Conservation (phyloP, 2,113 vertebrate species). For the Oryzias javanicus region DNA sequence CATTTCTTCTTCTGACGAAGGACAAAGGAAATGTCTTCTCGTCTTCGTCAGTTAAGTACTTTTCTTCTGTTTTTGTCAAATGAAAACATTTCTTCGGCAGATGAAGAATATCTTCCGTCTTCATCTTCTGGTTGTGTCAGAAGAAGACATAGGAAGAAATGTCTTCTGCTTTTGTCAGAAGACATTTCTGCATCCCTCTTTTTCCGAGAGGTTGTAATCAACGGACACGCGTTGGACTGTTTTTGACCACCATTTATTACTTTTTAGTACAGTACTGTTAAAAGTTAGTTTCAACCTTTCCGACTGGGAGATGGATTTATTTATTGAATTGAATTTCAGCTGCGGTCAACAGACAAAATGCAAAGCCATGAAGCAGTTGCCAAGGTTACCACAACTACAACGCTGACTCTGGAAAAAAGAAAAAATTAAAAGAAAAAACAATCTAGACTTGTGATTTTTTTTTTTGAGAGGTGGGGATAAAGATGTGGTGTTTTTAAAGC, state of each 20-base stretch:
- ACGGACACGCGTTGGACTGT: constrained; percentile 40
- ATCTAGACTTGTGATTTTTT: constrained; percentile 60
- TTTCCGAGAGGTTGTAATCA: constrained; percentile 30
- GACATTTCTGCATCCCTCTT: background rate
- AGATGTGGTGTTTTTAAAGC: constrained; percentile 55
- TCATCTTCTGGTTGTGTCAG: too few species aligned
- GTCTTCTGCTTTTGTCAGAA: background rate
- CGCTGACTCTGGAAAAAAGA: constrained; percentile 58
- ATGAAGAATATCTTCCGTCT: too few species aligned
- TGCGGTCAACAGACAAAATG: constrained; percentile 72
- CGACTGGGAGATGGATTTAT: constrained; percentile 68
- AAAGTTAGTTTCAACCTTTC: constrained; percentile 79
- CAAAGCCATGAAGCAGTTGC: constrained; percentile 76
- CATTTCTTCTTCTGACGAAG: too few species aligned
- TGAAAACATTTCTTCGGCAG: too few species aligned
- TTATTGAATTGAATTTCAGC: constrained; percentile 54
- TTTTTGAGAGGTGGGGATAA: constrained; percentile 29
- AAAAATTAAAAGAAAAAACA: constrained; percentile 44
- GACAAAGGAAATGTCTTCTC: too few species aligned
- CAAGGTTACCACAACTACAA: constrained; percentile 77
- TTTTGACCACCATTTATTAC: constrained; percentile 75
- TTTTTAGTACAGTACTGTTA: constrained; percentile 80
- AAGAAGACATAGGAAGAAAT: too few species aligned
- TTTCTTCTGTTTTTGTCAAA: too few species aligned
- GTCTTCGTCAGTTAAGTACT: too few species aligned